These are phyloP conservation scores for Parotia lawesii DNA, from an alignment of 2,113 vertebrate species.

Conservation along the genomic window DNA sequence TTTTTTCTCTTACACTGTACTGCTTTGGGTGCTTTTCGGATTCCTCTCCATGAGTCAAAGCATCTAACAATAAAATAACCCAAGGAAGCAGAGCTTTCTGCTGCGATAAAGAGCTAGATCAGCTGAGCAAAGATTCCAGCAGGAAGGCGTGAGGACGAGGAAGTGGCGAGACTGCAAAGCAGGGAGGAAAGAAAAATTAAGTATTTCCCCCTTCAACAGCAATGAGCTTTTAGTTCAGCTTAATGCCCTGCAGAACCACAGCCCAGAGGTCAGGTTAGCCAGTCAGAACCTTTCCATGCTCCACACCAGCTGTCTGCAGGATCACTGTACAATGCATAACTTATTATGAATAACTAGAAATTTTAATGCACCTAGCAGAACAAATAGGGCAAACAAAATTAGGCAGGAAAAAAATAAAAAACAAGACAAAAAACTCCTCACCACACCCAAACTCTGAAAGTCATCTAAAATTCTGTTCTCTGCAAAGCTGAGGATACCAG, in stretches of 20 bases:
- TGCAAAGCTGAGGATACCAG: not conserved
- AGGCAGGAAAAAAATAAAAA: not conserved
- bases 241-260: not conserved
- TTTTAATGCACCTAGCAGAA: not conserved
- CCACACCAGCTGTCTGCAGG: not conserved
- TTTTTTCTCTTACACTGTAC: not conserved
- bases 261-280: not conserved
- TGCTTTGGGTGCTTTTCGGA: not conserved
- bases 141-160: accelerated
- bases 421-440: accelerated
- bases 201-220: not conserved
- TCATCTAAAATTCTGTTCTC: not conserved
- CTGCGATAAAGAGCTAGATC: not conserved
- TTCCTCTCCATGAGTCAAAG: not conserved
- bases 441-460: not conserved
- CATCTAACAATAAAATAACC: not conserved
- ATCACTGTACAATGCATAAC: not conserved
- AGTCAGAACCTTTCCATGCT: not conserved
- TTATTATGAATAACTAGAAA: not conserved
- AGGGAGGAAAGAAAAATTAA: not conserved
- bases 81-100: not conserved
- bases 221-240: not conserved
- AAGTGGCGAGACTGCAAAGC: not conserved
- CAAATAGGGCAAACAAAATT: not conserved
- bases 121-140: not conserved